Evolutionary conservation across 2,888 invertebrate species (phyloP).

Genomic region (Noctua janthina): DNA sequence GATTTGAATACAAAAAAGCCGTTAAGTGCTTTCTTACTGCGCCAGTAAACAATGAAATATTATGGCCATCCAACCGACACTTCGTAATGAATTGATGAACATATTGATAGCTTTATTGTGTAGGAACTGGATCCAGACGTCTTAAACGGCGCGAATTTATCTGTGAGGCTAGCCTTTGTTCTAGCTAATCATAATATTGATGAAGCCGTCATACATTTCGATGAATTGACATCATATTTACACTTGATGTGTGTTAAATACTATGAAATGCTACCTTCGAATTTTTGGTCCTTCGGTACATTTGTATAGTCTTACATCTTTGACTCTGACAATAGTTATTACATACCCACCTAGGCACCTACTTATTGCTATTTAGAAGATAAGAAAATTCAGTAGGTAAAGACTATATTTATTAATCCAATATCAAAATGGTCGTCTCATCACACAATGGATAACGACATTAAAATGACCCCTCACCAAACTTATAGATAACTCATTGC

Average conservation of each 20-base stretch:
- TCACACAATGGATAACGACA: conserved; percentile 46
- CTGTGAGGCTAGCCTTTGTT: conserved; percentile 31
- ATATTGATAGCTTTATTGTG: conserved; percentile 66
- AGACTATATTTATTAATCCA: conserved; percentile 9
- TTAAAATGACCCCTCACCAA: conserved; percentile 37
- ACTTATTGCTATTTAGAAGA: neutral
- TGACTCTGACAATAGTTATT: neutral
- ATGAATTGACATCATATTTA: neutral
- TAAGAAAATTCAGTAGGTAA: neutral
- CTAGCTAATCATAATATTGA: conserved; percentile 19
- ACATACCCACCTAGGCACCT: neutral
- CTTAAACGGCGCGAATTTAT: conserved; percentile 37
- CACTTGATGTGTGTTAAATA: neutral
- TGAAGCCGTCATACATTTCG: neutral
- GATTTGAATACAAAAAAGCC: conserved; percentile 86
- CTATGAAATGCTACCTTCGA: neutral
- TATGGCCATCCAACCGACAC: conserved; percentile 59
- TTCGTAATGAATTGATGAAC: conserved; percentile 59
- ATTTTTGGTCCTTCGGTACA: neutral
- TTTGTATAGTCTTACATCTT: neutral
- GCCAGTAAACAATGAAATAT: conserved; percentile 74
- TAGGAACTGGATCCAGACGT: conserved; percentile 46
- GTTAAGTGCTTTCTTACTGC: conserved; percentile 81
- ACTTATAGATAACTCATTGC: conserved; percentile 42
- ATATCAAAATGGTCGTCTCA: conserved; percentile 38